Base-by-base conservation (phyloP, 1,140 invertebrate species). In the Manduca sexta region DNA sequence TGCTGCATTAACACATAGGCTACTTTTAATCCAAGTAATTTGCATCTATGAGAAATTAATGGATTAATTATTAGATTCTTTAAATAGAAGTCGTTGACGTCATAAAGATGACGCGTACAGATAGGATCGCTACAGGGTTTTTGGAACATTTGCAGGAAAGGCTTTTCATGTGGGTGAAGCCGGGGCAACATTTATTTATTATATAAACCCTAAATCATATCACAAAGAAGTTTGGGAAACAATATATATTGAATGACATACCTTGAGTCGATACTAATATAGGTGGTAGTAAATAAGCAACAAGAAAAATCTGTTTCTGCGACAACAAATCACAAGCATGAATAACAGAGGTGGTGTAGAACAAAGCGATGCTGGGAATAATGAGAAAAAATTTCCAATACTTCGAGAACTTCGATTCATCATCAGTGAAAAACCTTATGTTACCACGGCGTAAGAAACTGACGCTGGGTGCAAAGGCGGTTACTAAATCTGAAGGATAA, bases 401-500 rank as follows among this genome's bases (percentile, higher is more conserved):
- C 10, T 30, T 49, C 43, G 35, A 26, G 2, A 35, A 2, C 3
- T 40, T 45, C n/a, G 46, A 3, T 14, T 45, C 16, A 12, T 49
- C 12, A 0, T 45, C 38, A 17, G 15, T 18, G 14, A 49, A 17
- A 18, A 17, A 50, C 34, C 30, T 47, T 21, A 56, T 7, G 31
- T 50, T 56, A 13, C 31, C 18, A 14, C 31, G 38, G 1, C 34
- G 21, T 12, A 56, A 37, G 2, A 38, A 31, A 12, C 26, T n/a
- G 8, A 56, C 35, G 13, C 53, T 50, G n/a, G 43, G 29, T 13
- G n/a, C 14, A 13, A 56, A 47, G 1, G 38, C 14, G 14, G 41
- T 38, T 10, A 38, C 37, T 10, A 46, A 50, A 41, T 56, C 48
- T 42, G 42, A 30, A 6, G 53, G 48, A 30, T 50, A 56, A 17